Percentiles rank a stretch among this genome's conserved stretches.
Evolutionary conservation across 37 sponge, comb jelly and placozoan species (phyloP).

Genomic region (Petrosia ficiformis): DNA sequence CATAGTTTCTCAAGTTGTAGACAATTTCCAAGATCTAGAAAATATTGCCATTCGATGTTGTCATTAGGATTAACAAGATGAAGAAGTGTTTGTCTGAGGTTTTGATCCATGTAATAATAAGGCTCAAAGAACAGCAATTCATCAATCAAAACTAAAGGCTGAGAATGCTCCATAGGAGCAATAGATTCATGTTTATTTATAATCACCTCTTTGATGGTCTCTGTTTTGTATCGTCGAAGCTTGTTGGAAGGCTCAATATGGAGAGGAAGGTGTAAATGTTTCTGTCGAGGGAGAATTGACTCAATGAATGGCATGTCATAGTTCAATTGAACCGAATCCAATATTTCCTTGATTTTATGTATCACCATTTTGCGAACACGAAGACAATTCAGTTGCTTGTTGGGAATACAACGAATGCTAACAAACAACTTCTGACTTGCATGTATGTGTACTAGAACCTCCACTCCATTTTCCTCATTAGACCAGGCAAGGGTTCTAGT

Average conservation of each 20-base stretch:
- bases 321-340: no score
- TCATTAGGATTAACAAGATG: conserved; percentile 1
- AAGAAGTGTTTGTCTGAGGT: not conserved
- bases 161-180: not conserved
- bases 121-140: not conserved
- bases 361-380: no score
- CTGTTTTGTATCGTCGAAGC: no score
- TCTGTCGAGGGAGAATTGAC: no score
- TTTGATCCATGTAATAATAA: not conserved
- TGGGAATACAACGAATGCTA: no score
- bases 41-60: not conserved
- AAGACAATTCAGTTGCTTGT: no score
- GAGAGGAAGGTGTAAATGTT: no score
- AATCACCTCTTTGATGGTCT: no score
- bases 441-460: conserved; percentile 8
- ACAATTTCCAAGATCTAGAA: not conserved
- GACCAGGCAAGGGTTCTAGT: not conserved
- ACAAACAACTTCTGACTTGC: conserved; percentile 2
- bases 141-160: not conserved
- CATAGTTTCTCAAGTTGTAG: not conserved
- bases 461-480: not conserved
- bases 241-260: no score
- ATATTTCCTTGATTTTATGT: no score
- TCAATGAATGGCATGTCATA: no score
- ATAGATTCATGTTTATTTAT: not conserved